Evolutionary conservation across 2,888 invertebrate species (phyloP), one percentile per base, ranked within the genome.

Genomic region (Anorthoa munda): DNA sequence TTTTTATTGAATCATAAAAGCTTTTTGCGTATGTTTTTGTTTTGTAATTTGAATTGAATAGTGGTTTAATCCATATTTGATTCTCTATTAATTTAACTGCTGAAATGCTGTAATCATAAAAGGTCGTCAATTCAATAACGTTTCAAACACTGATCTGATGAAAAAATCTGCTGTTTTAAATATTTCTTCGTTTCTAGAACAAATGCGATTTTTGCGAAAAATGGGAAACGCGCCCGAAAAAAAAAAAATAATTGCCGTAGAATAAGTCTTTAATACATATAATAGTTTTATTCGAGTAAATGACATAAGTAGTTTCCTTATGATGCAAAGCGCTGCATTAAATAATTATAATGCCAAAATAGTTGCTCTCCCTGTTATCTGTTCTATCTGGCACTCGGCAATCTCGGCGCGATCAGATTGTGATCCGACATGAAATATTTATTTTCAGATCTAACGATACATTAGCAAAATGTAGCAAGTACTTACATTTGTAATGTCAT

Each of bases 391-490:
- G 26, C 53, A 5, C 39, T 60, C 26, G 12, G 18, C n/a, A 15
- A 72, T 59, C 39, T 64, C 13, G 5, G 4, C 17, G 66, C 18
- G 26, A 74, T 56, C 63, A 18, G 81, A 78, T 81, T 23, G 4
- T 18, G 31, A 81, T 81, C 67, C n/a, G 63, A 64, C 50, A 66
- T 17, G 31, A 11, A 59, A 53, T 21, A 21, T 26, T 55, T 77
- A 73, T 61, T 26, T 53, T 60, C 59, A 65, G 66, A 80, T 53
- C 55, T 2, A 46, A 50, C 15, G 55, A 51, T 79, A 63, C 46
- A 63, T 77, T 66, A 80, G 23, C n/a, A 39, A 61, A 61, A 46
- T 23, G 73, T 65, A 51, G 9, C 70, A 23, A 66, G 23, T 48
- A 75, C 66, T 31, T 31, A 65, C 5, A 21, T 64, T 45, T 71